Percentiles rank a stretch among this genome's conserved stretches.
Conservation (phyloP, 2,888 invertebrate species). For the Cheiracanthium punctorium region DNA sequence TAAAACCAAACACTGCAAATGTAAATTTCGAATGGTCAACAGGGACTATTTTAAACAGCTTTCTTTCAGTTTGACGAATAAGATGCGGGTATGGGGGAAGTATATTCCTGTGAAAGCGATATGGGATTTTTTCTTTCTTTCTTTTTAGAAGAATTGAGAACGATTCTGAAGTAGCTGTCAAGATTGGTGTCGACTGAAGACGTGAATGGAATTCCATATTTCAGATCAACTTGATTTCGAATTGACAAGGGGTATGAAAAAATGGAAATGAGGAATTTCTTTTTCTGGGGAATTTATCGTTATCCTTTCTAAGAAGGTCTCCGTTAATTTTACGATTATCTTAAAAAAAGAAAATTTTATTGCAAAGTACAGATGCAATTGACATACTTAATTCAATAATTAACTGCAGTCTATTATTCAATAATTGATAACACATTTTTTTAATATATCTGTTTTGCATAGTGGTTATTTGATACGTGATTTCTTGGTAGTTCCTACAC, state of each 20-base stretch:
- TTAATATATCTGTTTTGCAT: too few species aligned
- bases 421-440: too few species aligned
- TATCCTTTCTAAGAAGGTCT: too few species aligned
- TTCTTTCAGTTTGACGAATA: constrained; percentile 1
- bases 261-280: too few species aligned
- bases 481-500: too few species aligned
- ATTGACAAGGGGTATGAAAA: background rate
- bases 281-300: too few species aligned
- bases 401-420: too few species aligned
- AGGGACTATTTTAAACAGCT: background rate
- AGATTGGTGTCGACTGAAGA: background rate
- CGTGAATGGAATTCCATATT: constrained; percentile 9
- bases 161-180: constrained; percentile 10
- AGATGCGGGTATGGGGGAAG: background rate
- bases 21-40: background rate
- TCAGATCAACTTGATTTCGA: constrained; percentile 1
- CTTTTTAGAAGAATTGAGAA: background rate
- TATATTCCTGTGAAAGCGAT: background rate
- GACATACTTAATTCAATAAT: too few species aligned
- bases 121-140: background rate
- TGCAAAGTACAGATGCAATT: too few species aligned
- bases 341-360: too few species aligned
- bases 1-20: background rate
- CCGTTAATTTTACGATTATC: too few species aligned
- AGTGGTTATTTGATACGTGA: too few species aligned